A percentile compares a stretch with the other conserved stretches of the same genome.
phyloP scores from a whole-genome alignment of 2,888 invertebrate species.

The Dorcus hopei region DNA sequence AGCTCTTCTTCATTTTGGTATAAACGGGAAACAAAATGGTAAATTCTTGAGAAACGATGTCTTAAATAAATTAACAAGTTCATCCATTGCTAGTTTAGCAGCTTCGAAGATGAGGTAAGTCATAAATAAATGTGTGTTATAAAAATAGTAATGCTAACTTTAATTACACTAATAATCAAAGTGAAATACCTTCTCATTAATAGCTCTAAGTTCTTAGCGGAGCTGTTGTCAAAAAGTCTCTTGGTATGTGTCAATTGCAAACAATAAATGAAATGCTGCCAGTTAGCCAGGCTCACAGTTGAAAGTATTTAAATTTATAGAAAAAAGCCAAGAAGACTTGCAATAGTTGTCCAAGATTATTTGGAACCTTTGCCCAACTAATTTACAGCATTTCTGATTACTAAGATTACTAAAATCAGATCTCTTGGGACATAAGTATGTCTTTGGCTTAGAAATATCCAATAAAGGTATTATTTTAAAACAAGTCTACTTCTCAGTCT shows the following conservation, averaged over 20 bases:
- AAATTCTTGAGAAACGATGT: constrained; percentile 60
- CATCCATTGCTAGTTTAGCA: constrained; percentile 64
- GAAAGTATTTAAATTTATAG: too few species aligned
- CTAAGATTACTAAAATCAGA: too few species aligned
- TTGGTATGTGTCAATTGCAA: background rate
- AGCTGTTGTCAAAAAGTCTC: background rate
- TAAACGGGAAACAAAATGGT: constrained; percentile 36
- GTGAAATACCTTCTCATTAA: background rate
- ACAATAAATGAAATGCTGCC: too few species aligned
- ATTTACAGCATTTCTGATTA: too few species aligned
- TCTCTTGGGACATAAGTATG: too few species aligned
- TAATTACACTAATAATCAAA: background rate
- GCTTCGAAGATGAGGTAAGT: constrained; percentile 65
- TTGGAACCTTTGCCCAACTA: too few species aligned
- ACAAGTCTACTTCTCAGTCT: too few species aligned
- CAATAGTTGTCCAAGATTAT: too few species aligned
- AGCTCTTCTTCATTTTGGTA: constrained; percentile 70
- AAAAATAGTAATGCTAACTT: background rate
- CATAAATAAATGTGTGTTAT: background rate
- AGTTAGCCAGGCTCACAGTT: too few species aligned
- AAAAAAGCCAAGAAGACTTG: too few species aligned
- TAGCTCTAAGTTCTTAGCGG: background rate
- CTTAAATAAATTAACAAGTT: constrained; percentile 60
- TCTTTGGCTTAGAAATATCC: too few species aligned
- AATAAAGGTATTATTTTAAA: too few species aligned